Conservation (phyloP, 2,888 invertebrate genomes). For the Eupithecia centaureata region DNA sequence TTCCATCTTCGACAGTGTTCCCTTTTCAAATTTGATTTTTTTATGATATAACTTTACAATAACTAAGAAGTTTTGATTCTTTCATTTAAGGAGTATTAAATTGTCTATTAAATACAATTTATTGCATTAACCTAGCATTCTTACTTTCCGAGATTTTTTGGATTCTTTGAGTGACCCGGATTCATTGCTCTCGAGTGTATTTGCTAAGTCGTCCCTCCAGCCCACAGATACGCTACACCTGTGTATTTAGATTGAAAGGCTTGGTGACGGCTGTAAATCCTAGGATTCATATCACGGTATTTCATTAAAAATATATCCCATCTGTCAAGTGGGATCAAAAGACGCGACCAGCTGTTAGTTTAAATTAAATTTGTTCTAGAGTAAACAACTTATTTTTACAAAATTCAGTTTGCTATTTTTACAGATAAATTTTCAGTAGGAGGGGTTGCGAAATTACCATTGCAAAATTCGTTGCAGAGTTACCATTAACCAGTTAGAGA, state of each 20-base stretch:
- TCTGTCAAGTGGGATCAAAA: neutral
- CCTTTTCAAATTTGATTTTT: too few species aligned
- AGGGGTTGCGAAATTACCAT: neutral
- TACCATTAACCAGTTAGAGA: too few species aligned
- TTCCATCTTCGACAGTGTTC: too few species aligned
- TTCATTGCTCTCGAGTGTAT: too few species aligned
- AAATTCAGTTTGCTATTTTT: neutral
- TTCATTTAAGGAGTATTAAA: too few species aligned
- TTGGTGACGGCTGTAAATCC: neutral
- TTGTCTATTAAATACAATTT: too few species aligned
- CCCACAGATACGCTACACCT: neutral
- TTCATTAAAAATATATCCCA: neutral
- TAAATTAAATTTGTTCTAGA: neutral
- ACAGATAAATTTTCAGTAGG: neutral
- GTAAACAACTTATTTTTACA: neutral
- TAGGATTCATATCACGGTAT: neutral
- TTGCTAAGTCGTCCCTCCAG: neutral
- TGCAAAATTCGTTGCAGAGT: too few species aligned
- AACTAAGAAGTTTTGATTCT: too few species aligned
- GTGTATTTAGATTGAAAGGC: neutral
- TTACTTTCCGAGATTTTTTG: too few species aligned
- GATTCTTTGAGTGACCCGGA: too few species aligned
- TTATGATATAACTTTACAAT: too few species aligned
- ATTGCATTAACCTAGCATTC: too few species aligned
- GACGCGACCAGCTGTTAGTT: neutral